Conservation (phyloP, 2,797 vertebrate species). For the Gadopsis marmoratus region DNA sequence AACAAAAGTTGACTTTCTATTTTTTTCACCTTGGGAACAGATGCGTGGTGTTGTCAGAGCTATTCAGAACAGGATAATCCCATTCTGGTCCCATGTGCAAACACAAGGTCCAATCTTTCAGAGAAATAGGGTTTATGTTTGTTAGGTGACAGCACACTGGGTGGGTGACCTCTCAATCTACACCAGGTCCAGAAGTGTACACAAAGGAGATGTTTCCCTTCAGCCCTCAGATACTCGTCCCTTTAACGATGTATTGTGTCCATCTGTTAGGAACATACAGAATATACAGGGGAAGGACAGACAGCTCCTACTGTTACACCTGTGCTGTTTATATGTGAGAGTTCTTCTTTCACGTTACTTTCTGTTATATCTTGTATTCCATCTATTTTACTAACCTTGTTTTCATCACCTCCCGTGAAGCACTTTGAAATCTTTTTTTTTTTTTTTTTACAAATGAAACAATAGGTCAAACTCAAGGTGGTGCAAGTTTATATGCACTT, state of each 20-base stretch:
- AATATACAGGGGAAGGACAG: constrained; percentile 16
- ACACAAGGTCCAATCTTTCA: constrained; percentile 80
- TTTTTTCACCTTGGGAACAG: constrained; percentile 50
- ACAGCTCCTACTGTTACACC: constrained; percentile 12
- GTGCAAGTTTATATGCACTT: not conserved
- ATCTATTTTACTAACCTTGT: not conserved
- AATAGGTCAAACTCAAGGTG: not conserved
- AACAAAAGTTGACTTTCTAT: constrained; percentile 36
- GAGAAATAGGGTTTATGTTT: constrained; percentile 82
- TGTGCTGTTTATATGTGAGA: constrained; percentile 8
- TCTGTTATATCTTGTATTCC: not conserved
- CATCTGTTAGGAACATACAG: constrained; percentile 20
- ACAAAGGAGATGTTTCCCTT: constrained; percentile 67
- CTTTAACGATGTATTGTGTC: constrained; percentile 67
- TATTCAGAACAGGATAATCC: constrained; percentile 53
- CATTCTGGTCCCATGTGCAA: constrained; percentile 75
- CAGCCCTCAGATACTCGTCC: constrained; percentile 10
- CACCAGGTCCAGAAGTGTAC: constrained; percentile 68
- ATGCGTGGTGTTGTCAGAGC: constrained; percentile 36
- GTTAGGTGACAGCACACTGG: constrained; percentile 66
- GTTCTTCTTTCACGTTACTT: not conserved
- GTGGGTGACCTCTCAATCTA: constrained; percentile 74
- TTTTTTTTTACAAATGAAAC: not conserved
- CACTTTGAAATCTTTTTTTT: not conserved
- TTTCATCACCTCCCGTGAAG: not conserved